Evolutionary conservation across 2,113 vertebrate species (phyloP).

Genomic region (Carettochelys insculpta): DNA sequence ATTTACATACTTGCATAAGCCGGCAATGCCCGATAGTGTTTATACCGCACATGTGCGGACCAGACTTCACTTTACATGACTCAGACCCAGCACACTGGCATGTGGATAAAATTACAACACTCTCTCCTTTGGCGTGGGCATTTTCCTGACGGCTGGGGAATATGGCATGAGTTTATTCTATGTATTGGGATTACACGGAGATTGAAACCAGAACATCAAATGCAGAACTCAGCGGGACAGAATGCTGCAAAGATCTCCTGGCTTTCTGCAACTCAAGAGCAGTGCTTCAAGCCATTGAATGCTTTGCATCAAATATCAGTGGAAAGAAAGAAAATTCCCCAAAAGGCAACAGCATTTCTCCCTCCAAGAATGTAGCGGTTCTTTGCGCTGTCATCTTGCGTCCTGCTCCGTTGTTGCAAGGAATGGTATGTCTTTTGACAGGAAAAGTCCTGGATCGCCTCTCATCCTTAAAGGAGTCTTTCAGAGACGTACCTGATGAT

Average conservation of each 20-base stretch:
- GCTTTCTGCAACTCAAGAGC: not conserved
- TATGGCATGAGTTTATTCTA: not conserved
- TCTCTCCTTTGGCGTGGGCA: not conserved
- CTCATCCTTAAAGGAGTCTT: not conserved
- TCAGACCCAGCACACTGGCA: not conserved
- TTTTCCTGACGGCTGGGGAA: not conserved
- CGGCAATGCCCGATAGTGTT: not conserved
- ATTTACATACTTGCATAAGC: accelerated
- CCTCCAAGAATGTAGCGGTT: not conserved
- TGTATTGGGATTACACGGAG: not conserved
- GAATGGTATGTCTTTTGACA: not conserved
- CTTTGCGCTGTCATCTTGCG: not conserved
- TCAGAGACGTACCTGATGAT: not conserved
- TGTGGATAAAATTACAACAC: not conserved
- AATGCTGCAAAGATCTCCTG: no score
- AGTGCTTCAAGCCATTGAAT: accelerated
- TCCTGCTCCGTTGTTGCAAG: not conserved
- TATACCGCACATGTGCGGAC: not conserved
- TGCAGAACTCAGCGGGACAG: not conserved
- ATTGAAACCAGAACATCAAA: not conserved
- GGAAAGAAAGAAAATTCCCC: not conserved
- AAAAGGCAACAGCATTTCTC: not conserved
- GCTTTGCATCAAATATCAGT: not conserved
- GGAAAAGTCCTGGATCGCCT: not conserved
- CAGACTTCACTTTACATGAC: not conserved